Conservation (phyloP, 2,113 vertebrate species). For the Scartelaos histophorus region DNA sequence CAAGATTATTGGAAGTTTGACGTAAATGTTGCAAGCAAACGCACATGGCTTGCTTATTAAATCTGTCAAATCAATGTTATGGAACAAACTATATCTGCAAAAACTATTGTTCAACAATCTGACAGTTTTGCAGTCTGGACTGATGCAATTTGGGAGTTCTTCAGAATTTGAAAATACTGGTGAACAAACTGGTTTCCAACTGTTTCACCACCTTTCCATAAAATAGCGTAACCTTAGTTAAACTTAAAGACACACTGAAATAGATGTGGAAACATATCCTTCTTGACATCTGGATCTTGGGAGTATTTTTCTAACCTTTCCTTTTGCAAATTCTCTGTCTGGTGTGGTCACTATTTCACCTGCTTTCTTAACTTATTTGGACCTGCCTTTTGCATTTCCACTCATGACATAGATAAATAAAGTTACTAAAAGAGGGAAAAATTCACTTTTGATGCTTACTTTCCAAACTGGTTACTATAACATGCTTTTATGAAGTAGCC, state of each 20-base stretch:
- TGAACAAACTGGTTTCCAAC: neutral
- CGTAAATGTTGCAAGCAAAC: neutral
- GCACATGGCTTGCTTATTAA: neutral
- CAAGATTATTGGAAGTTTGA: constrained; percentile 22
- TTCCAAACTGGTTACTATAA: too few relatives aligned
- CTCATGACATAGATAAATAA: too few relatives aligned
- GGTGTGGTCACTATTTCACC: neutral
- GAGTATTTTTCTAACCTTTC: neutral
- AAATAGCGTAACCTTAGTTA: neutral
- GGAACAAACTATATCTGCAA: neutral
- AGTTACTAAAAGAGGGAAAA: too few relatives aligned
- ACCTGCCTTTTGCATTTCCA: neutral
- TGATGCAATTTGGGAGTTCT: neutral
- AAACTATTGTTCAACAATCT: neutral
- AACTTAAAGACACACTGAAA: neutral
- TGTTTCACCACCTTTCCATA: neutral
- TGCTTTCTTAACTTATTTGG: neutral
- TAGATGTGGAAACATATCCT: neutral
- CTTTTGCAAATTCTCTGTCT: neutral
- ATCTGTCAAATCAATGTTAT: neutral
- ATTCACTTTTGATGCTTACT: too few relatives aligned
- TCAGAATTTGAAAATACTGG: neutral
- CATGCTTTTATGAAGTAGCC: too few relatives aligned
- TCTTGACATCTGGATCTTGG: neutral
- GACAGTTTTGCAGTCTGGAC: neutral